Conservation (phyloP, 1,140 invertebrate species). For the Nylanderia fulva region DNA sequence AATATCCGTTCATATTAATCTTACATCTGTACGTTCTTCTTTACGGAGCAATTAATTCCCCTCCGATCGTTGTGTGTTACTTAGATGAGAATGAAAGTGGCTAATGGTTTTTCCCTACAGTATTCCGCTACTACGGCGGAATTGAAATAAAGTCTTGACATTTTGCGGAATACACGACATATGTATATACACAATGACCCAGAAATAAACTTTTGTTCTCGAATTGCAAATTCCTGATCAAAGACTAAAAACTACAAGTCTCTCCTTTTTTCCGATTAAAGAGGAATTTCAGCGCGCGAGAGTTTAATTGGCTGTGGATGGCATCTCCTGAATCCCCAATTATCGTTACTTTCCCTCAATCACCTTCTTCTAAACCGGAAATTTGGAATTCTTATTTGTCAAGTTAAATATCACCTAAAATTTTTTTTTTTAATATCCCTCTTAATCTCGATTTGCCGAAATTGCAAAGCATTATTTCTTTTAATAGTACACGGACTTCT, state of each 20-base stretch:
- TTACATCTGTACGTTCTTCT: conserved; percentile 63
- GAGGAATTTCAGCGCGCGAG: neutral
- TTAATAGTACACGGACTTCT: conserved; percentile 13
- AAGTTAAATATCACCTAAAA: neutral
- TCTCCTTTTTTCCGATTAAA: neutral
- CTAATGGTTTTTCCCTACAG: conserved; percentile 23
- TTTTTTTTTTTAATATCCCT: neutral
- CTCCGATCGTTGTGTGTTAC: conserved; percentile 51
- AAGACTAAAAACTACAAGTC: neutral
- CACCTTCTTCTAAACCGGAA: neutral
- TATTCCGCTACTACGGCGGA: conserved; percentile 1
- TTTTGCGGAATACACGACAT: conserved; percentile 33
- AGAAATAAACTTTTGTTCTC: conserved; percentile 23
- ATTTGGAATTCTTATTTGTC: neutral
- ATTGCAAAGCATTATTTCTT: neutral
- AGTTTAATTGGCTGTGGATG: neutral
- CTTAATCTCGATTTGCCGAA: neutral
- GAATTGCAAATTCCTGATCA: neutral
- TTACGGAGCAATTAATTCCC: conserved; percentile 30
- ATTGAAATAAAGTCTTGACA: conserved; percentile 33
- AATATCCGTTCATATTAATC: conserved; percentile 66
- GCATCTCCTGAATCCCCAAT: neutral
- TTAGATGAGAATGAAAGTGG: conserved; percentile 46
- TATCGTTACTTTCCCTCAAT: neutral
- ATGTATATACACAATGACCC: conserved; percentile 1